Conservation (phyloP, 2,888 invertebrate species). For the Netelia fuscicornis region DNA sequence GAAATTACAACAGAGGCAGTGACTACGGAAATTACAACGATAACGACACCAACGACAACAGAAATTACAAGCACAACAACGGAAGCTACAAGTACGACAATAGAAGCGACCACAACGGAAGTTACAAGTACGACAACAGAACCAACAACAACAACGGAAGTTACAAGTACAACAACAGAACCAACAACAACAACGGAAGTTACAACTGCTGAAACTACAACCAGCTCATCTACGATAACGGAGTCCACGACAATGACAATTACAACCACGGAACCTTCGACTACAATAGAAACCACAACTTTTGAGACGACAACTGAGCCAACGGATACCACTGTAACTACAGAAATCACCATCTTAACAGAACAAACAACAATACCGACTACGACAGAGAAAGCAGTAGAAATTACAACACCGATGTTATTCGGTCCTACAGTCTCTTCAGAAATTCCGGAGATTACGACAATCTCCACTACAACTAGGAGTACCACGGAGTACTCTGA, state of each 20-base stretch:
- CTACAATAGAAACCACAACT: neutral
- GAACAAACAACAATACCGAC: constrained; percentile 5
- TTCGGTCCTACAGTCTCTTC: constrained; percentile 14
- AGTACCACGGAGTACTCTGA: constrained; percentile 28
- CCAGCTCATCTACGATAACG: constrained; percentile 6
- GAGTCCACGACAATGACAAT: constrained; percentile 38
- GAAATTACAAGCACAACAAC: constrained; percentile 17
- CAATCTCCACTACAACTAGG: neutral
- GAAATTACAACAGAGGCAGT: neutral
- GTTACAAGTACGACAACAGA: too few relatives aligned
- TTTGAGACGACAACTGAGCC: constrained; percentile 4
- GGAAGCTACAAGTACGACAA: constrained; percentile 31
- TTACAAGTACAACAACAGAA: too few relatives aligned
- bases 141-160: too few relatives aligned
- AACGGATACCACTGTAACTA: constrained; percentile 44
- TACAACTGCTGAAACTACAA: constrained; percentile 23
- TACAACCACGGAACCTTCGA: constrained; percentile 8
- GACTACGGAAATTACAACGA: neutral
- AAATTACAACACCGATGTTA: constrained; percentile 44
- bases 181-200: constrained; percentile 53
- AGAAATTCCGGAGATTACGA: constrained; percentile 28
- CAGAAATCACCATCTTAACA: constrained; percentile 45
- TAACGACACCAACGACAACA: constrained; percentile 22
- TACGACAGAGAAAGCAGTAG: constrained; percentile 21
- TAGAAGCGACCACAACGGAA: too few relatives aligned